Base-by-base conservation (phyloP, 2,113 vertebrate genomes). In the Xenotilapia flavipinnis region DNA sequence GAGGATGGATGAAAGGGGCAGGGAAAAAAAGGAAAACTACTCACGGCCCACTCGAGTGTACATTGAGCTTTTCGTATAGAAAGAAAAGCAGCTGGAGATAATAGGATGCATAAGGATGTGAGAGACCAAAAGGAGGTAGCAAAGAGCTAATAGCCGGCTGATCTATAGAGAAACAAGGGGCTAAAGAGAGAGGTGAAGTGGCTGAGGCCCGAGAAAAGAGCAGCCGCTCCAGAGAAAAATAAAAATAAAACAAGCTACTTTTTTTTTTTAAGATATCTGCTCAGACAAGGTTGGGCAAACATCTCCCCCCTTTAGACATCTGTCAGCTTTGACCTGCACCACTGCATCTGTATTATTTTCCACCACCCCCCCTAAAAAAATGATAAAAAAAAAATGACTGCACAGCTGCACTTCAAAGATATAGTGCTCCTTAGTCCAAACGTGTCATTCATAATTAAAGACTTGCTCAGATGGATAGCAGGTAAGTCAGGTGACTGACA, bases 31-130 rank as follows among this genome's bases (percentile, higher is more conserved):
- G 90, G 73, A 93, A 91, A 91, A 91, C 90, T 89, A 84, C 90
- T 89, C 45, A 21, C 85, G 60, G 90, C 89, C 93, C 94, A 95
- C 95, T 96, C 92, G 89, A 96, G 93, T 86, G 86, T 95, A 94
- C 88, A 94, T 91, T 85, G 90, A 94, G 92, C 81, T 90, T 93
- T 92, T 89, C 84, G 85, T 93, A 89, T 93, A 87, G 90, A 92
- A 87, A 94, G 88, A 95, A 89, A 94, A 86, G 86, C 91, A 89
- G 90, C 60, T 86, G 79, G 82, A 85, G 90, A 95, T 95, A 95
- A 96, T 93, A 70, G 82, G 81, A 92, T 58, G 56, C 65, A 88
- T 81, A 82, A 91, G 93, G 85, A 87, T 93, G 89, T 89, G 65
- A 87, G 51, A 83, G 84, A 86, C 82, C 56, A 87, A 90, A 91